Base-by-base conservation (phyloP, 2,888 invertebrate genomes). In the Drosophila pegasa region DNA sequence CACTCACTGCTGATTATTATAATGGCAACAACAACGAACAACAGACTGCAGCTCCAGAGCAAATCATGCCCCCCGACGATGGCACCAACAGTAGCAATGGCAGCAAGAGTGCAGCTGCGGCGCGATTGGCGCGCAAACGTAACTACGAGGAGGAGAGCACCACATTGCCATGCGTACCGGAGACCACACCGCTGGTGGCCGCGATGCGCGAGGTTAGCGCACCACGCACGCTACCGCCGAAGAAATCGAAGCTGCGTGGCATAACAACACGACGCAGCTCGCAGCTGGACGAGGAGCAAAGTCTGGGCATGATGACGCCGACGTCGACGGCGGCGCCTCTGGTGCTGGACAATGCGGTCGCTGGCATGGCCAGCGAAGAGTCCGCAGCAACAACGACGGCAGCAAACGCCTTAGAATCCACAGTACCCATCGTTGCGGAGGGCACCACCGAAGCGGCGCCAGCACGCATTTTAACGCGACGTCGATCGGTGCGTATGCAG, bases 181-280 rank as follows among this genome's bases (percentile, higher is more conserved):
- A 87, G 35, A 8, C 60, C 6, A 22, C 68, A 0, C 54, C 66
- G 2, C 10, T 61, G 7, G 55, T 63, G 50, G 77, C 77, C 0
- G 20, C 31, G 4, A 60, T 80, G 12, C 55, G 87, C 22, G 78
- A 88, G 79, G 61, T 76, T 48, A 65, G 66, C 55, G 51, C 88
- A 10, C 91, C 91, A 4, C 78, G 90, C n/a, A 90, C 83, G 12
- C 65, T 90, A 55, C 90, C 90, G 52, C 90, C 90, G 25, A 90
- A 90, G 50, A 90, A 90, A 71, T 90, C 91, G 0, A 90, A 90
- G 61, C 61, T 90, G 35, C 82, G 90, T 14, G 78, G 87, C 22
- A 55, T 82, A 6, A 43, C 87, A 12, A 67, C 82, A 6, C 75
- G 86, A 20, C 83, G 90, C 6, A 77, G 71, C 37, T 89, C 90